These are phyloP conservation scores for Polypedilum pembai DNA, from an alignment of 1,140 invertebrate species.

Conservation along the genomic window DNA sequence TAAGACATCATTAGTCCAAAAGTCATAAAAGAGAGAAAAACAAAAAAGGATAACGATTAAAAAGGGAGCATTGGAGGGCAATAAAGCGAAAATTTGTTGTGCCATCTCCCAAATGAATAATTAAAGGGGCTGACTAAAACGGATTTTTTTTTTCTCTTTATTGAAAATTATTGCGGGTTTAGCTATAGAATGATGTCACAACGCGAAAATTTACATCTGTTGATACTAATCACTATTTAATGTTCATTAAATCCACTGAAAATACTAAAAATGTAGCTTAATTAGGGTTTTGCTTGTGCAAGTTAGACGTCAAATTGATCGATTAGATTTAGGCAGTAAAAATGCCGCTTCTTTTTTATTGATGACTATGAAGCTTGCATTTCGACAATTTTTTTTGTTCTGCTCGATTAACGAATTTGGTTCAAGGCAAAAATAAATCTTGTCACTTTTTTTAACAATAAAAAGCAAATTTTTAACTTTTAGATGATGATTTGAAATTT, in stretches of 20 bases:
- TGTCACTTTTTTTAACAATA: too few species aligned
- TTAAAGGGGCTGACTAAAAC: background rate
- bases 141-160: slow-evolving; percentile 22
- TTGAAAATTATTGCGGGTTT: background rate
- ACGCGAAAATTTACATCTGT: slow-evolving; percentile 12
- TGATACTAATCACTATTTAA: slow-evolving; percentile 21
- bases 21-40: background rate
- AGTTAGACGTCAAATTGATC: background rate
- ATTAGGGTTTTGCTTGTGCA: background rate
- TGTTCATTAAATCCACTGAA: slow-evolving; percentile 13
- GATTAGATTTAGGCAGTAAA: background rate
- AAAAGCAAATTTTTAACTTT: too few species aligned
- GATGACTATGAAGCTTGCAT: background rate
- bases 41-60: background rate
- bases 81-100: slow-evolving; percentile 22
- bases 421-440: too few species aligned
- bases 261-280: background rate
- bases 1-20: background rate
- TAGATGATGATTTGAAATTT: too few species aligned
- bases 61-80: background rate
- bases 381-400: too few species aligned
- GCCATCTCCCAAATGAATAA: background rate
- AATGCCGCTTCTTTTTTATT: background rate
- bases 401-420: too few species aligned
- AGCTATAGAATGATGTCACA: background rate